These are phyloP conservation scores for Nematopogon swammerdamellus DNA, from an alignment of 2,888 invertebrate genomes.

Conservation along the genomic window DNA sequence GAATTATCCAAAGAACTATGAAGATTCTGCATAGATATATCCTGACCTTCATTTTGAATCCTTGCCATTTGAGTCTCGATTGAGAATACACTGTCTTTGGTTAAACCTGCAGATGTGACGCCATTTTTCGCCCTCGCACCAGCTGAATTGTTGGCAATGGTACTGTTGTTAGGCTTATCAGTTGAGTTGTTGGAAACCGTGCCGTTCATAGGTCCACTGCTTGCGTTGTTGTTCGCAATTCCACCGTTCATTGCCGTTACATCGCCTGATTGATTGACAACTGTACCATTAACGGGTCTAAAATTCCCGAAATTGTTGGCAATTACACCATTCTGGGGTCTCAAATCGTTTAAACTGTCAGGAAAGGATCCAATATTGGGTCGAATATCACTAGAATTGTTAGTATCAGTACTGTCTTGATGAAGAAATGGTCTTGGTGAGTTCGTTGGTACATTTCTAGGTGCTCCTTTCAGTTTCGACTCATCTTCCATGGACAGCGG, in stretches of 20 bases:
- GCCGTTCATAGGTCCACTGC: background rate
- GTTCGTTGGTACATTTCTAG: slow-evolving; percentile 24
- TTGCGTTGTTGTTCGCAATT: background rate
- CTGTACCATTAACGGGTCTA: too few relatives aligned
- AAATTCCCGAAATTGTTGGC: too few relatives aligned
- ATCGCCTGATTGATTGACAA: too few relatives aligned
- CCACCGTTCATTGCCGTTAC: too few relatives aligned
- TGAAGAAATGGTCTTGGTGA: slow-evolving; percentile 24
- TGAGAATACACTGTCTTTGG: slow-evolving; percentile 29
- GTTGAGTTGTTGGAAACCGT: background rate
- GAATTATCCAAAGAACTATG: background rate
- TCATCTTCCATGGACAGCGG: slow-evolving; percentile 31
- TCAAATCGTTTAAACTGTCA: too few relatives aligned
- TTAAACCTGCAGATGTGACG: too few relatives aligned
- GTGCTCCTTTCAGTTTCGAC: slow-evolving; percentile 23
- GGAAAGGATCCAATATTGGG: slow-evolving; percentile 16
- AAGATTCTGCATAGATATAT: background rate
- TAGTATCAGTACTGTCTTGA: slow-evolving; percentile 42
- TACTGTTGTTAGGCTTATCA: too few relatives aligned
- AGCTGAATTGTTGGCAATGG: background rate
- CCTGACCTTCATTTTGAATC: slow-evolving; percentile 16
- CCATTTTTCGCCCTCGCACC: slow-evolving; percentile 15
- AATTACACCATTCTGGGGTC: too few relatives aligned
- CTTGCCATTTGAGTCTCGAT: slow-evolving; percentile 36
- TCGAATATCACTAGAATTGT: slow-evolving; percentile 38